Base-by-base conservation (phyloP, 2,797 vertebrate species). In the Melanotaenia maccullochi region DNA sequence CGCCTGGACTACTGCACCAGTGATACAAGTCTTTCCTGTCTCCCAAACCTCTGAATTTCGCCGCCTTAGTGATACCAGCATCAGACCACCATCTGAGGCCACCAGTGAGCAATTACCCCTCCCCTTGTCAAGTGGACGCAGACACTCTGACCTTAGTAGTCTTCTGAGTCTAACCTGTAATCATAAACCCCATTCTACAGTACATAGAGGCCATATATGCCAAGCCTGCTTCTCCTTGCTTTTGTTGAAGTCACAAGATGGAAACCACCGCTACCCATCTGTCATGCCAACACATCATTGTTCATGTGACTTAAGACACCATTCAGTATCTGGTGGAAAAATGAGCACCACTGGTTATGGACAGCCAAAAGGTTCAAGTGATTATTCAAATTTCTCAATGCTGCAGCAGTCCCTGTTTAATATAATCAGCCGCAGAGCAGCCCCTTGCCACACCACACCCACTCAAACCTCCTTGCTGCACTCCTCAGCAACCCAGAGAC, bases 401-500 rank as follows among this genome's bases (percentile, higher is more conserved):
- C 90, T 95, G 24, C 94, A 94, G 79, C 88, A 90, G 85, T 94
- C 93, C 24, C 85, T 95, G 25, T 90, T 93, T 38, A 92, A 93
- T 79, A 95, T 95, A 76, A 95, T 92, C 42, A 76, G 88, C 64
- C 89, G 92, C 72, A 94, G 88, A 86, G 54, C 89, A 57, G 24
- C 80, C 2, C 65, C 85, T 40, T 63, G 81, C 81, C 64, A 81
- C 42, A 35, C 68, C 56, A 33, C 75, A n/a, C 22, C 74, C 70
- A 44, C 65, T 65, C 85, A 88, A 25, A 9, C 78, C 30, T 30
- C 79, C 22, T 33, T 30, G 30, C 75, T 81, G 76, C 58, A 68
- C 25, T 20, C 85, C 38, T 60, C 82, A 18, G 76, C 79, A 33
- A 32, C 60, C 32, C 69, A 52, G 52, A 83, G 61, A 68, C 82